A percentile compares a stretch with the other conserved stretches of the same genome.
These are phyloP conservation scores for Cherax destructor DNA, from an alignment of 1,140 invertebrate species.

Conservation along the genomic window DNA sequence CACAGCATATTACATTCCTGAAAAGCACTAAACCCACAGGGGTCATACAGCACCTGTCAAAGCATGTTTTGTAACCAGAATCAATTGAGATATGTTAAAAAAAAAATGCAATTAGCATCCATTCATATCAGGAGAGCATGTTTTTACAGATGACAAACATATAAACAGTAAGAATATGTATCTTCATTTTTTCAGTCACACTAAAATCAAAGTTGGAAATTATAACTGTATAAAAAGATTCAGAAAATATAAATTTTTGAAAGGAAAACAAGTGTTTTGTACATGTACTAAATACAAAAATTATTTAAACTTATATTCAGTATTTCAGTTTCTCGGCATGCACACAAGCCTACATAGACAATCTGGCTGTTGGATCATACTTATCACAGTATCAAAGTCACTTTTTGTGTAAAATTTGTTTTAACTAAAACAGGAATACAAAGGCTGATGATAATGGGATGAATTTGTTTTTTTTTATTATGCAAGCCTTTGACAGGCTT, in stretches of 20 bases:
- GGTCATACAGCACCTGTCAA: background rate
- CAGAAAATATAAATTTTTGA: background rate
- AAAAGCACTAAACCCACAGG: background rate
- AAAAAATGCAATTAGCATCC: background rate
- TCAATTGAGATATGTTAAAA: no score
- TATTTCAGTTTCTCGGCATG: background rate
- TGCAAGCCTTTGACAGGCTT: background rate
- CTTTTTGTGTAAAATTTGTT: background rate
- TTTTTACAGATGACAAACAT: background rate
- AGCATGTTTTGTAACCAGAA: no score
- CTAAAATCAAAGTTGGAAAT: background rate
- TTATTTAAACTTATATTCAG: background rate
- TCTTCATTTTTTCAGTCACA: background rate
- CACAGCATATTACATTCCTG: background rate
- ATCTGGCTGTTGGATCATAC: background rate
- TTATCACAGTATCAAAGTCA: constrained; percentile 18
- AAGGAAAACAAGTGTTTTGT: background rate
- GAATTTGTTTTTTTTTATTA: no score
- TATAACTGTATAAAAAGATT: background rate
- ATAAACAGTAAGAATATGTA: background rate
- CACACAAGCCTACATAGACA: background rate
- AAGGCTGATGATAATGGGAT: background rate
- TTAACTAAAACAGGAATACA: background rate
- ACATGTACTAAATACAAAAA: background rate
- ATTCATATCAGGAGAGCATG: background rate